These are phyloP conservation scores for Scrobipalpa costella DNA, from an alignment of 2,888 invertebrate species.

Conservation along the genomic window DNA sequence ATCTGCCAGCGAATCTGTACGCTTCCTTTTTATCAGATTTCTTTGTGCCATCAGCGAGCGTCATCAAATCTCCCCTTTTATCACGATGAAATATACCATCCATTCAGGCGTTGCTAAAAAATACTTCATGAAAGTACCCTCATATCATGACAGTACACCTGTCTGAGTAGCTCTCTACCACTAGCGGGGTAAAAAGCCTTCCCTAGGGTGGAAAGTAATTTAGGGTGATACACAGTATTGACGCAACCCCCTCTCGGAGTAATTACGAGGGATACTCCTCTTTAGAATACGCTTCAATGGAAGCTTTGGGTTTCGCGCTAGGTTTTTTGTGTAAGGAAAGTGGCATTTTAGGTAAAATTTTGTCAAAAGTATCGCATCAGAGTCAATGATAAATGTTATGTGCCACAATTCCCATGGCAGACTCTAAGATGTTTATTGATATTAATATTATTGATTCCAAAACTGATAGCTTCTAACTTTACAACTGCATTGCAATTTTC, in stretches of 20 bases:
- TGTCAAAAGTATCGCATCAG: neutral
- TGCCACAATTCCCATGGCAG: too few relatives aligned
- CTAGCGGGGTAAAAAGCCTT: slow-evolving; percentile 43
- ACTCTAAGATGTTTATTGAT: too few relatives aligned
- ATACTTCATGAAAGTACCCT: slow-evolving; percentile 18
- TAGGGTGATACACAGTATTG: slow-evolving; percentile 65
- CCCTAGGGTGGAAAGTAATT: slow-evolving; percentile 67
- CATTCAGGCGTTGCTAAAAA: slow-evolving; percentile 9
- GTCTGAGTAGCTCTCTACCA: slow-evolving; percentile 38
- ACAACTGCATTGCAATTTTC: too few relatives aligned
- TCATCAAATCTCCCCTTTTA: neutral
- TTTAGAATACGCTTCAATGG: slow-evolving; percentile 26
- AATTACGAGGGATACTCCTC: slow-evolving; percentile 45
- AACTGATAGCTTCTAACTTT: too few relatives aligned
- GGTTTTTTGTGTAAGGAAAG: neutral
- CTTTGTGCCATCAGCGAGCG: neutral
- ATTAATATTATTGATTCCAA: too few relatives aligned
- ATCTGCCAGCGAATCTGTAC: neutral
- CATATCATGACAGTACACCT: slow-evolving; percentile 46
- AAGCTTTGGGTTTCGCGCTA: slow-evolving; percentile 8
- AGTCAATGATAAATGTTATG: neutral
- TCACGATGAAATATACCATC: slow-evolving; percentile 10
- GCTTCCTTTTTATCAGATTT: neutral
- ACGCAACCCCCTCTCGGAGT: slow-evolving; percentile 42
- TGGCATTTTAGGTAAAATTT: neutral